Evolutionary conservation across 2,888 invertebrate genomes (phyloP).

Genomic region (Acleris holmiana): DNA sequence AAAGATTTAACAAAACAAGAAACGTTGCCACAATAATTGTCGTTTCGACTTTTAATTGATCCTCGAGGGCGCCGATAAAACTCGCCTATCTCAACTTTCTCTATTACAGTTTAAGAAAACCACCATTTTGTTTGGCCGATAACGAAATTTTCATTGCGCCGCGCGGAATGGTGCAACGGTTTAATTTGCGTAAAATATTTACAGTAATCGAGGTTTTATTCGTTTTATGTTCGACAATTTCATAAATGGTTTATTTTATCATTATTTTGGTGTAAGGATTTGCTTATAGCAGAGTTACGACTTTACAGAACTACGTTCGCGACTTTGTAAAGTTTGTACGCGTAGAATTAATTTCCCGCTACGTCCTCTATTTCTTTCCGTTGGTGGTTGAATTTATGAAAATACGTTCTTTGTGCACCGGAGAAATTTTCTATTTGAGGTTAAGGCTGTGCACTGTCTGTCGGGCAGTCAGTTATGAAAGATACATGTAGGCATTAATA

Average conservation of each 20-base stretch:
- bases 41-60: slow-evolving; percentile 83
- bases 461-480: too few relatives aligned
- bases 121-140: slow-evolving; percentile 74
- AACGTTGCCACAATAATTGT: slow-evolving; percentile 71
- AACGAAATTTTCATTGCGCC: slow-evolving; percentile 71
- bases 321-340: too few relatives aligned
- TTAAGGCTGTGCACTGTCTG: too few relatives aligned
- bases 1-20: slow-evolving; percentile 6
- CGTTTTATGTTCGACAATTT: slow-evolving; percentile 22
- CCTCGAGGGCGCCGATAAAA: slow-evolving; percentile 83
- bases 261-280: neutral
- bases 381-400: too few relatives aligned
- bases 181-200: slow-evolving; percentile 37
- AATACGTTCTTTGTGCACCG: too few relatives aligned
- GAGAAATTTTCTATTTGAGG: too few relatives aligned
- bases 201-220: slow-evolving; percentile 28
- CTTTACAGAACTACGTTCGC: too few relatives aligned
- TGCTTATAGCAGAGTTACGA: too few relatives aligned
- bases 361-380: too few relatives aligned
- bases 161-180: slow-evolving; percentile 25
- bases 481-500: too few relatives aligned
- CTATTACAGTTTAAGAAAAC: slow-evolving; percentile 83
- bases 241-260: slow-evolving; percentile 16
- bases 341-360: too few relatives aligned
- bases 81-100: slow-evolving; percentile 80